Evolutionary conservation across 2,113 vertebrate species (phyloP).

Genomic region (Callocephalon fimbriatum): DNA sequence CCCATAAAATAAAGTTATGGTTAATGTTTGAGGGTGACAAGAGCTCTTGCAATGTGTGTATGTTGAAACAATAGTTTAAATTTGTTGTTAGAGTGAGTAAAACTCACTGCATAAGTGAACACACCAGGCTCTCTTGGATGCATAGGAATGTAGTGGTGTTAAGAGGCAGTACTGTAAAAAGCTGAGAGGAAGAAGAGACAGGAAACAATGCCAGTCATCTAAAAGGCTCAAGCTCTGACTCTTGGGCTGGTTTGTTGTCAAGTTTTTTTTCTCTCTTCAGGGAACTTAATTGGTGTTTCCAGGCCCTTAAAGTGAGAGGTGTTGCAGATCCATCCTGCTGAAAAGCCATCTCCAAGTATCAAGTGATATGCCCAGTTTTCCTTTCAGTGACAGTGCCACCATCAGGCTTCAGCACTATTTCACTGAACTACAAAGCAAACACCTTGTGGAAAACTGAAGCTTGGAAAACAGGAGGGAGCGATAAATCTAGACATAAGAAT

Average conservation of each 20-base stretch:
- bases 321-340: neutral
- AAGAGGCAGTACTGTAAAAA: neutral
- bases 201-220: neutral
- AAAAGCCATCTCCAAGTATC: rapidly evolving
- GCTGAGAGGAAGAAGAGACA: neutral
- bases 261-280: neutral
- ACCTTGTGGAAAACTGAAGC: neutral
- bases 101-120: neutral
- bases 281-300: neutral
- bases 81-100: neutral
- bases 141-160: neutral
- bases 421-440: neutral
- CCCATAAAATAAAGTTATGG: neutral
- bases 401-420: neutral
- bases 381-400: neutral
- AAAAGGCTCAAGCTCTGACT: neutral
- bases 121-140: neutral
- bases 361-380: neutral
- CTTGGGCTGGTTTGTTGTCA: neutral
- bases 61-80: neutral
- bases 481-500: neutral
- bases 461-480: neutral
- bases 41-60: neutral
- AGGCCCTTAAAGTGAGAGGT: neutral
- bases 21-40: neutral